Base-by-base conservation (phyloP, 2,888 invertebrate species). In the Campaea margaritaria region DNA sequence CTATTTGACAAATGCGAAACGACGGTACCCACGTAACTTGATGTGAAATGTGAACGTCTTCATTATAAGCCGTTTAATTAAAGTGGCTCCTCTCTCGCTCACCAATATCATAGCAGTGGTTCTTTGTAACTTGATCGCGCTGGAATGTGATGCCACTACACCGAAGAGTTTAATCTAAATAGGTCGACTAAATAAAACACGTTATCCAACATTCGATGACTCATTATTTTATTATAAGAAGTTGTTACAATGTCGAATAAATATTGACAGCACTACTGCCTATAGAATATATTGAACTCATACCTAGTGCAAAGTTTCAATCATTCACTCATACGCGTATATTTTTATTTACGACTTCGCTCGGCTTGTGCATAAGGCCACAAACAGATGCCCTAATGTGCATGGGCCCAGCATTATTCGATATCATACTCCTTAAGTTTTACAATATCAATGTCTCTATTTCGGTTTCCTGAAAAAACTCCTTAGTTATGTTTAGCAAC, bases 61-160 rank as follows among this genome's bases (percentile, higher is more conserved):
- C 72, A 79, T 78, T 79, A 74, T 77, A 72, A 76, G 61, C 72
- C 76, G 71, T 41, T 74, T 76, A 77, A 80, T 82, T 82, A 76
- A 72, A 82, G 75, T 74, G 70, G 69, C 73, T 77, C 71, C 70
- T 69, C 69, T 73, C 74, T 68, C 70, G 48, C 21, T 72, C 51
- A 54, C 59, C 57, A 60, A 68, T 75, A 74, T 14, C 31, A 72
- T 75, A 76, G 73, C 71, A 63, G 67, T 69, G 70, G 69, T 75
- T 68, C 80, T 78, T 59, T 70, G 80, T 81, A 83, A 86, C 73
- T 79, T 72, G 81, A 85, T 82, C 82, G 78, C 73, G 60, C 76
- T 72, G 82, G 79, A 79, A 83, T 85, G 74, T 77, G 75, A 79
- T 79, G 77, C 79, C 74, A 79, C 73, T 72, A 74, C 74, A 65